Percentiles rank a stretch among this genome's conserved stretches.
phyloP scores from a whole-genome alignment of 2,888 invertebrate species.

The Fissipunctia ypsillon region DNA sequence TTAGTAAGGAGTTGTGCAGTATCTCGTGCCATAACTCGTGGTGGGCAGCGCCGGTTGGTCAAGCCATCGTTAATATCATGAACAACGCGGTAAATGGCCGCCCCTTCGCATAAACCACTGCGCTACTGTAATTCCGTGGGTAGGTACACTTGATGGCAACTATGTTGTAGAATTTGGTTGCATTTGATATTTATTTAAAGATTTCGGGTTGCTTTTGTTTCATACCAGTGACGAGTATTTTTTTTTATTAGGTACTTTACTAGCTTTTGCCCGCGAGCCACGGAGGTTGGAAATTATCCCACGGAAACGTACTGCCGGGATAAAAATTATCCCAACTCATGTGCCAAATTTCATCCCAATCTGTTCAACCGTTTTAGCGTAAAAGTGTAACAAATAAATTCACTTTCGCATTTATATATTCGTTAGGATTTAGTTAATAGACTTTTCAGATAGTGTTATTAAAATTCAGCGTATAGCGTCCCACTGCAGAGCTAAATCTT shows the following conservation, averaged over 20 bases:
- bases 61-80: conserved; percentile 66
- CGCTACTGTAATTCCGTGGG: conserved; percentile 55
- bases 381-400: too few species aligned
- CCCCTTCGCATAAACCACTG: conserved; percentile 67
- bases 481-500: too few species aligned
- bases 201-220: not conserved
- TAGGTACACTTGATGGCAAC: conserved; percentile 46
- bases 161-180: conserved; percentile 8
- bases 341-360: too few species aligned
- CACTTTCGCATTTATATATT: too few species aligned
- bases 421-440: too few species aligned
- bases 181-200: not conserved
- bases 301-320: too few species aligned
- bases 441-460: not conserved
- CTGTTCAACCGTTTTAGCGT: too few species aligned
- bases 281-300: too few species aligned
- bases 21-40: conserved; percentile 53
- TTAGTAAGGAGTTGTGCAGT: conserved; percentile 62
- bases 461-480: not conserved
- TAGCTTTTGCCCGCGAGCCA: too few species aligned
- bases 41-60: conserved; percentile 59
- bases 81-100: conserved; percentile 62
- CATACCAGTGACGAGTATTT: not conserved
- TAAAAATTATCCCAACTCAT: too few species aligned
- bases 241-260: not conserved